Evolutionary conservation across 2,797 vertebrate genomes (phyloP), one percentile per base, ranked within the genome.

Genomic region (Acanthurus tractus): DNA sequence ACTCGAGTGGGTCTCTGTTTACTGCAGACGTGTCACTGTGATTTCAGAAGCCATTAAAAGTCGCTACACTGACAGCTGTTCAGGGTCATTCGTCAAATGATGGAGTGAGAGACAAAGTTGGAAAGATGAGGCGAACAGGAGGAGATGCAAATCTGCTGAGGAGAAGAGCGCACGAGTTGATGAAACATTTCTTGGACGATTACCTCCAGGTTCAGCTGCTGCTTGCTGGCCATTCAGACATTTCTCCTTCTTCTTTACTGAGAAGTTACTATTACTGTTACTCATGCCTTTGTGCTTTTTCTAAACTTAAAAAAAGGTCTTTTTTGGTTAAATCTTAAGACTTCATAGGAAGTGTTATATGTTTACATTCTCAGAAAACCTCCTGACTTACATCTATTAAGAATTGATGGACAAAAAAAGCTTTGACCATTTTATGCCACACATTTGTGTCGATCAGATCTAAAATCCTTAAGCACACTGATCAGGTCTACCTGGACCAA

Each of bases 171-270:
- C 58, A 45, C 46, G 69, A 85, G 84, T 90, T 92, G 90, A 92
- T 93, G 89, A 92, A 91, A 92, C 88, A 90, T 92, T 90, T 90
- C 79, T 74, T 90, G 93, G 89, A 91, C 78, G 78, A 93, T 94
- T 94, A 94, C 85, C 85, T 73, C 77, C 87, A 90, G 89, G 89
- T 91, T 93, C 89, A 91, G 46, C 67, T 29, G 63, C 65, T 78
- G 74, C 72, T 72, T 18, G 6, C 52, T 64, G 70, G 58, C 63
- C 70, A 64, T 76, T 79, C 66, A 64, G 48, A 88, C 59, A 67
- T 69, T 61, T 81, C 66, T 82, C 76, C 40, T 36, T 77, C 84
- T 64, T 50, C 40, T 63, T 67, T 40, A 70, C 54, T 36, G 55
- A 75, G 38, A 79, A 75, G 72, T 77, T 63, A 22, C 13, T 52